Conservation (phyloP, 2,113 vertebrate species). For the Taxidea taxus region DNA sequence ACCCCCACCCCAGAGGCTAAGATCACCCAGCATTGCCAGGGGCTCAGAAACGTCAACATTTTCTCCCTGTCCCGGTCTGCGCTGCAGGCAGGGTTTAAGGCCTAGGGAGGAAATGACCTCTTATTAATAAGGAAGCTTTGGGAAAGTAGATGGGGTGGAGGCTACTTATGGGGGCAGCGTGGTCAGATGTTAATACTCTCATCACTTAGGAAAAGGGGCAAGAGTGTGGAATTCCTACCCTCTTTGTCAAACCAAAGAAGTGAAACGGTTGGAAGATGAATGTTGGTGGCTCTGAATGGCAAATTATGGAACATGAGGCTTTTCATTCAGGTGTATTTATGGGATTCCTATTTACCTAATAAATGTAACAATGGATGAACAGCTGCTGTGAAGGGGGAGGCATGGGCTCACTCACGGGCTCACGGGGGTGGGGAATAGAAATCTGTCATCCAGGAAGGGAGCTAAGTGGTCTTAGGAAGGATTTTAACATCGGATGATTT, state of each 20-base stretch:
- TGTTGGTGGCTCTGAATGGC: slow-evolving; percentile 26
- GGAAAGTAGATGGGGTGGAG: background rate
- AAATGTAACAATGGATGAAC: slow-evolving; percentile 63
- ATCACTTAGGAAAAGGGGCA: slow-evolving; percentile 54
- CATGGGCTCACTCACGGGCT: background rate
- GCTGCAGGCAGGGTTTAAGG: background rate
- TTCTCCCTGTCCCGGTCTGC: background rate
- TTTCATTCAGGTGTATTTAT: slow-evolving; percentile 73
- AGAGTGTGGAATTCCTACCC: background rate
- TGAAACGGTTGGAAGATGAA: slow-evolving; percentile 38
- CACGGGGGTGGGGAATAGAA: background rate
- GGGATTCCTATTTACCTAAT: slow-evolving; percentile 74
- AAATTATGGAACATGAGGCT: slow-evolving; percentile 29
- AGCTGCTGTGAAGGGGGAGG: slow-evolving; percentile 55
- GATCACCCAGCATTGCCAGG: background rate
- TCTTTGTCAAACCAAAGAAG: slow-evolving; percentile 26
- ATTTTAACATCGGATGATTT: background rate
- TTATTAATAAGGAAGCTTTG: slow-evolving; percentile 35
- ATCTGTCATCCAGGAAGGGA: slow-evolving; percentile 8
- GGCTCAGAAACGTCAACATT: background rate
- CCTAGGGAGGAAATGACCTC: slow-evolving; percentile 52
- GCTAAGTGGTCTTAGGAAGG: background rate
- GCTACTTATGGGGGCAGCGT: slow-evolving; percentile 1
- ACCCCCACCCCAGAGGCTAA: rapidly evolving
- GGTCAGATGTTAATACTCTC: slow-evolving; percentile 72